Conservation (phyloP, 2,113 vertebrate species). For the Onychostruthus taczanowskii region DNA sequence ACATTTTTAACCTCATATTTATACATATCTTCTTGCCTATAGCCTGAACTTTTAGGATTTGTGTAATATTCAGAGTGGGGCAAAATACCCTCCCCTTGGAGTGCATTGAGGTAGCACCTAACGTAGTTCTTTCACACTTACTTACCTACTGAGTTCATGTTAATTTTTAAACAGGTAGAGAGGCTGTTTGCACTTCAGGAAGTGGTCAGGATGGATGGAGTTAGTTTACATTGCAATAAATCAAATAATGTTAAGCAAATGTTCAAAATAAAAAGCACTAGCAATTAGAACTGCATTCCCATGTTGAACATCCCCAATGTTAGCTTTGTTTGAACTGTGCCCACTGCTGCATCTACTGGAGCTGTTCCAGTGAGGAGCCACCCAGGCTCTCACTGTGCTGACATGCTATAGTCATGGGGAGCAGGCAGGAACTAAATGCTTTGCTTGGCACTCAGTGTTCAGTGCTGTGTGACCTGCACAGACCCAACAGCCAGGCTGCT, state of each 20-base stretch:
- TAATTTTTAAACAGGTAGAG: neutral
- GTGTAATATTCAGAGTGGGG: neutral
- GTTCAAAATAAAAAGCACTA: neutral
- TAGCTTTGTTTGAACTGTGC: neutral
- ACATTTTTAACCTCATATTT: neutral
- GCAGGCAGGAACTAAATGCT: neutral
- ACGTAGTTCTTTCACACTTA: neutral
- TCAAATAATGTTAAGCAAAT: neutral
- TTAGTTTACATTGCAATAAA: neutral
- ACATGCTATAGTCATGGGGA: fast-evolving
- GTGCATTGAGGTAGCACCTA: neutral
- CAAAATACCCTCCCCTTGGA: neutral
- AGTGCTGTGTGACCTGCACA: neutral
- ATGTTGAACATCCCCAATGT: neutral
- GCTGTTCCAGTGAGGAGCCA: neutral
- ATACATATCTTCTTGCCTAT: neutral
- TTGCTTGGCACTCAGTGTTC: neutral
- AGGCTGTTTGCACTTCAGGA: neutral
- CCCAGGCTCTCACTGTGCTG: neutral
- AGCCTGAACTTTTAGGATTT: neutral
- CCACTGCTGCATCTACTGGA: neutral
- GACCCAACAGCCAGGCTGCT: neutral
- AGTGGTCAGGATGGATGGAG: neutral
- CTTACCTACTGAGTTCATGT: neutral
- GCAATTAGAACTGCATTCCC: neutral